Evolutionary conservation across 2,888 invertebrate genomes (phyloP), one percentile per base, ranked within the genome.

Genomic region (Ephialtes manifestator): DNA sequence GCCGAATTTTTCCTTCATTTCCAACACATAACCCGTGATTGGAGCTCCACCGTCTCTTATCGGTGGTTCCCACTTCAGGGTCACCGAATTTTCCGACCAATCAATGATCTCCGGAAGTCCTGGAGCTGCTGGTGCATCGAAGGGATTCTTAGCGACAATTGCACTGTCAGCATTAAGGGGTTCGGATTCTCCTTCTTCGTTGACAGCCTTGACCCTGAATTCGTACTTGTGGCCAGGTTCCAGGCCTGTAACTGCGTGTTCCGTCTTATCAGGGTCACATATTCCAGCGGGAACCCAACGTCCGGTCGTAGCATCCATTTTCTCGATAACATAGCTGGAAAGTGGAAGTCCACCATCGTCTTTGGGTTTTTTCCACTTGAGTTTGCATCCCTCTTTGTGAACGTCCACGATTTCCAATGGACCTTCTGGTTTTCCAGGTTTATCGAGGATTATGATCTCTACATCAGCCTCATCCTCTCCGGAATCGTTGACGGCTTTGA

Each of bases 161-260:
- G 98, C 96, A 48, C 96, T 96, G 90, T 98, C 98, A 0, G 98
- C 97, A 88, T 98, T 98, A 65, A 99, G 94, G 7, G 99, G 99
- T 90, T 99, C 99, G 0, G 99, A 99, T 94, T 98, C 98, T 4
- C 99, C 99, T 94, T 99, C 98, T 92, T 98, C 98, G 94, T 99
- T 99, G 11, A 98, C 96, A 8, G 99, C 99, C 92, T 98, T 98
- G 0, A 99, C 99, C 83, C 99, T 96, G 96, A 99, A 99, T 93
- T 99, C 98, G 95, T 99, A 99, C 84, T 98, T 98, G 94, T 98
- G 98, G 88, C 98, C 98, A 77, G 99, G 98, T 94, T 98, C 98
- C 15, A 99, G 95, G 58, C 99, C 99, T 87, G 97, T 97, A 39
- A 98, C 96, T 88, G 97, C 97, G 87, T 97, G 97, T 90, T 98